Percentiles rank a stretch among this genome's conserved stretches.
Evolutionary conservation across 2,797 vertebrate species (phyloP).

Genomic region (Tragelaphus eurycerus): DNA sequence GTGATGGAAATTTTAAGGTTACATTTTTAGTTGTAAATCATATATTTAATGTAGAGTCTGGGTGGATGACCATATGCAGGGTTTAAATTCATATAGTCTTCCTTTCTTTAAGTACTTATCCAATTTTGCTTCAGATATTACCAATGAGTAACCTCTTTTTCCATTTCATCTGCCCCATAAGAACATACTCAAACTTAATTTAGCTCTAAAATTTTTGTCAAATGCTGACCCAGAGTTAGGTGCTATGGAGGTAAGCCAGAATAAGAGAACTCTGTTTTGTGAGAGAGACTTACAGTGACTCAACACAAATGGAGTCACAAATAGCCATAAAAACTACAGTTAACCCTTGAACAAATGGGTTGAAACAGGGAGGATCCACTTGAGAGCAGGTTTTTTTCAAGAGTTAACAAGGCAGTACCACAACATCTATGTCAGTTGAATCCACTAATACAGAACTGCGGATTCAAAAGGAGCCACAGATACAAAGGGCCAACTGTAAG

Average conservation of each 20-base stretch:
- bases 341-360: neutral
- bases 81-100: neutral
- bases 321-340: neutral
- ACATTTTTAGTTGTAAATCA: neutral
- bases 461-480: neutral
- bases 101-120: neutral
- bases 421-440: neutral
- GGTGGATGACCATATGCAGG: neutral
- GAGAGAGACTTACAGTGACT: neutral
- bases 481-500: neutral
- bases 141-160: neutral
- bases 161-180: neutral
- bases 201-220: neutral
- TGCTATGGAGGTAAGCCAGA: neutral
- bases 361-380: neutral
- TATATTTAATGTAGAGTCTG: neutral
- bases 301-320: neutral
- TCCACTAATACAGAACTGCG: neutral
- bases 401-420: neutral
- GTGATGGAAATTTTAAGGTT: neutral
- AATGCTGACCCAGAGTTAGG: neutral
- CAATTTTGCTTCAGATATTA: neutral
- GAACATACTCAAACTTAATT: slow-evolving; percentile 23
- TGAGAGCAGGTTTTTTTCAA: neutral
- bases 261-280: neutral